Evolutionary conservation across 2,888 invertebrate species (phyloP).

Genomic region (Mycalesis mineus): DNA sequence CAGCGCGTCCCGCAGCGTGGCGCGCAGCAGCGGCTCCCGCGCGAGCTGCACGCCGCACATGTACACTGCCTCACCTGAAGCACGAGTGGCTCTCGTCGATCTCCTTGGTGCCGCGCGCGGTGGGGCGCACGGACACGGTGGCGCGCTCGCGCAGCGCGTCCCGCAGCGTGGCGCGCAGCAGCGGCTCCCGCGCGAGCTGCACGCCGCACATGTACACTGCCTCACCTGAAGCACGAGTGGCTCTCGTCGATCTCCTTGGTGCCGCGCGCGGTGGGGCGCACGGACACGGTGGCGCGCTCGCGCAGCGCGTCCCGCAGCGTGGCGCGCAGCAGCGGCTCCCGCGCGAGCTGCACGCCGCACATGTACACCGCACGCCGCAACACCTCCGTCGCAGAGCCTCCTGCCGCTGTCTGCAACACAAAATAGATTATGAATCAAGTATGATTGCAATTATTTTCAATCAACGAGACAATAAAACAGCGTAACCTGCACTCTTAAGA

Average conservation of each 20-base stretch:
- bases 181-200: conserved; percentile 94
- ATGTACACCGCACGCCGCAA: conserved; percentile 94
- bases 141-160: conserved; percentile 93
- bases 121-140: too few relatives aligned
- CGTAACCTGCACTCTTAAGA: too few relatives aligned
- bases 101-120: conserved; percentile 93
- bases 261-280: conserved; percentile 93
- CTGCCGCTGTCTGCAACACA: conserved; percentile 39
- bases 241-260: conserved; percentile 96
- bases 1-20: conserved; percentile 90
- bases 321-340: conserved; percentile 92
- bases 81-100: conserved; percentile 97
- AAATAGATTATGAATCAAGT: neutral
- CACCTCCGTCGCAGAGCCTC: conserved; percentile 84
- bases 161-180: conserved; percentile 89
- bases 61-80: conserved; percentile 84
- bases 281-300: conserved; percentile 90
- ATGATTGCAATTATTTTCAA: neutral
- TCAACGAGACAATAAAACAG: too few relatives aligned
- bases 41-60: conserved; percentile 97
- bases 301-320: conserved; percentile 91
- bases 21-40: conserved; percentile 92
- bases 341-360: conserved; percentile 94
- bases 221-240: conserved; percentile 85
- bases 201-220: conserved; percentile 96